Conservation (phyloP, 1,140 invertebrate species). For the Penaeus japonicus region DNA sequence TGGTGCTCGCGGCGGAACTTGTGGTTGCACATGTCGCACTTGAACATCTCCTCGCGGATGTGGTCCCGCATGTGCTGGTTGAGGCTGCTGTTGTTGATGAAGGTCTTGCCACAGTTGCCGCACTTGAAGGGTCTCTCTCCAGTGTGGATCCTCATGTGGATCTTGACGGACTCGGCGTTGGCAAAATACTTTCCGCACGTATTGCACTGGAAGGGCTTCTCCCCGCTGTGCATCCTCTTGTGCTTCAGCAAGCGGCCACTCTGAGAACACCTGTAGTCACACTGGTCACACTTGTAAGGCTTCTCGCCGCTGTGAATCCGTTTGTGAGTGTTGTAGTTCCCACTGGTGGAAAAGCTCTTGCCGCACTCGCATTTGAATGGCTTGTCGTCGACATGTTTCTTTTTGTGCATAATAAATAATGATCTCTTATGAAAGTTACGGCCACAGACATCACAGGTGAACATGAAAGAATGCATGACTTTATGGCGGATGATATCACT, state of each 20-base stretch:
- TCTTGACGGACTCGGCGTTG: constrained; percentile 54
- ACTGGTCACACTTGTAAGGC: constrained; percentile 96
- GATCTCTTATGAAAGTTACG: constrained; percentile 73
- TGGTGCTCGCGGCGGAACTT: constrained; percentile 55
- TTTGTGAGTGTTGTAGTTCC: constrained; percentile 93
- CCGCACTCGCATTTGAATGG: constrained; percentile 65
- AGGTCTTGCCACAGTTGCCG: constrained; percentile 88
- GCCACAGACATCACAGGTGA: constrained; percentile 97
- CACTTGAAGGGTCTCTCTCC: constrained; percentile 95
- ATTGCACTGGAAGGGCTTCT: constrained; percentile 64
- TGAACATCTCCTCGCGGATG: constrained; percentile 56
- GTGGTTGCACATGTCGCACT: constrained; percentile 56
- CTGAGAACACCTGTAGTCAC: constrained; percentile 65
- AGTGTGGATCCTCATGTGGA: constrained; percentile 58
- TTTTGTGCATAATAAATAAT: constrained; percentile 68
- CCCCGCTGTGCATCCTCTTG: constrained; percentile 60
- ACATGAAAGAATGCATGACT: constrained; percentile 65
- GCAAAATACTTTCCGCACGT: constrained; percentile 68
- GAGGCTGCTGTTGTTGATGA: constrained; percentile 78
- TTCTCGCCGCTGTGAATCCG: constrained; percentile 96
- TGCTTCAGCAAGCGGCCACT: constrained; percentile 60
- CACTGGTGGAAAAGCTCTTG: constrained; percentile 60
- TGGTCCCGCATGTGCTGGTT: constrained; percentile 58
- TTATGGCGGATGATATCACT: constrained; percentile 59
- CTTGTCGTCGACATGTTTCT: constrained; percentile 70